Percentiles rank a stretch among this genome's conserved stretches.
These are phyloP conservation scores for Penaeus japonicus DNA, from an alignment of 1,140 invertebrate genomes.

Conservation along the genomic window DNA sequence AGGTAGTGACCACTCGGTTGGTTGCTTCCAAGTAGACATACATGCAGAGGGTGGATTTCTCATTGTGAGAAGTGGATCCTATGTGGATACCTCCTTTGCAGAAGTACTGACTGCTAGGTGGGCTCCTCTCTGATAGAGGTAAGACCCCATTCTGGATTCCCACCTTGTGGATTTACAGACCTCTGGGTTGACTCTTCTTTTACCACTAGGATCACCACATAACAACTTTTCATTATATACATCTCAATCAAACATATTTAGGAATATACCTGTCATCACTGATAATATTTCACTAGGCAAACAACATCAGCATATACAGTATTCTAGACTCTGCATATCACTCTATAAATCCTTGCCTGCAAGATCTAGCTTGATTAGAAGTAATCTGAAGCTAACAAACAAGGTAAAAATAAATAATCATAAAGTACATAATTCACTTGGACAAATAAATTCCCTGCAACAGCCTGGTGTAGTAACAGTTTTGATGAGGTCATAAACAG, in stretches of 20 bases:
- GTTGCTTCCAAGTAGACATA: no score
- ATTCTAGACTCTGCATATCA: slow-evolving; percentile 45
- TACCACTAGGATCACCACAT: slow-evolving; percentile 49
- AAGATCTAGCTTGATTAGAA: slow-evolving; percentile 45
- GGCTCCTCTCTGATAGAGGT: no score
- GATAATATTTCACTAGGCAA: slow-evolving; percentile 56
- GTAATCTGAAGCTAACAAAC: slow-evolving; percentile 43
- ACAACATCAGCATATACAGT: slow-evolving; percentile 56
- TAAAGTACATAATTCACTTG: slow-evolving; percentile 43
- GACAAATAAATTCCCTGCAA: slow-evolving; percentile 50
- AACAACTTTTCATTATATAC: slow-evolving; percentile 56
- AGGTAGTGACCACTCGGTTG: no score
- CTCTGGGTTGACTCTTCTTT: slow-evolving; percentile 26
- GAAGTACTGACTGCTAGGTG: no score
- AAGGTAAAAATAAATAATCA: slow-evolving; percentile 55
- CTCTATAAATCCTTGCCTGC: slow-evolving; percentile 46
- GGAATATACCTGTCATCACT: slow-evolving; percentile 51
- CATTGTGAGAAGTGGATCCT: no score
- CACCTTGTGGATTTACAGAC: neutral
- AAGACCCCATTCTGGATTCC: no score
- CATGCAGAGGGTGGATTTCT: no score
- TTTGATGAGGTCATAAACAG: neutral
- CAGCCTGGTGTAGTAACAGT: slow-evolving; percentile 38
- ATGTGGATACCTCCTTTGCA: no score
- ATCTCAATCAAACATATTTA: slow-evolving; percentile 48